Evolutionary conservation across 23 tunicate genomes (phyloP).

Genomic region (Phallusia fumigata): DNA sequence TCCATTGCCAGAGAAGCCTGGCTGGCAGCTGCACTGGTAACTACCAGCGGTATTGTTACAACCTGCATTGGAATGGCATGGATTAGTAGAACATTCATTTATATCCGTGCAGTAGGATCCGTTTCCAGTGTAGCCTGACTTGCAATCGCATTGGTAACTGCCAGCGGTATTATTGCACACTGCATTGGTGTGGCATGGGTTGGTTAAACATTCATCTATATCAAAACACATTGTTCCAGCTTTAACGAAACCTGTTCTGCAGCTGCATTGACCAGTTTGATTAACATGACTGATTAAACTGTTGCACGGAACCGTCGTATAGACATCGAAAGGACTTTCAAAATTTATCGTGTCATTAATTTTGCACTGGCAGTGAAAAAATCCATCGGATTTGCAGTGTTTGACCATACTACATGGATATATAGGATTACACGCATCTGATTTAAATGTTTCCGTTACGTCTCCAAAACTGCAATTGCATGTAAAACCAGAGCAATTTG

Average conservation of each 20-base stretch:
- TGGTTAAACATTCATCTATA: constrained; percentile 3
- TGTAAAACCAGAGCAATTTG: no score
- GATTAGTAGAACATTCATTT: constrained; percentile 9
- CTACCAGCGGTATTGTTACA: constrained; percentile 14
- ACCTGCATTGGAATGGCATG: constrained; percentile 3
- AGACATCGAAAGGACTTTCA: no score
- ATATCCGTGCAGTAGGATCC: constrained; percentile 19
- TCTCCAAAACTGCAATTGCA: no score
- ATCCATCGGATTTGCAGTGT: no score
- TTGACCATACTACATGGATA: no score
- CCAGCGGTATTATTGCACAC: constrained; percentile 10
- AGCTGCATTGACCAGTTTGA: neutral
- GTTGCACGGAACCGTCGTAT: no score
- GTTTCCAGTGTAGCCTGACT: constrained; percentile 24
- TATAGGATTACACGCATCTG: no score
- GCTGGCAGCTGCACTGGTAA: neutral
- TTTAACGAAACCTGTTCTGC: neutral
- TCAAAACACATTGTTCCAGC: constrained; percentile 19
- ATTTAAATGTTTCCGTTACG: no score
- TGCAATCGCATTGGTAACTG: constrained; percentile 19
- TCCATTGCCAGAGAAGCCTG: constrained; percentile 26
- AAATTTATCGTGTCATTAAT: no score
- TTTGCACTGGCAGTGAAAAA: no score
- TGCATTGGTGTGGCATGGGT: constrained; percentile 9
- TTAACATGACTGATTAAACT: neutral